Percentiles rank a stretch among this genome's conserved stretches.
Evolutionary conservation across 2,888 invertebrate genomes (phyloP).

Genomic region (Lycophotia porphyrea): DNA sequence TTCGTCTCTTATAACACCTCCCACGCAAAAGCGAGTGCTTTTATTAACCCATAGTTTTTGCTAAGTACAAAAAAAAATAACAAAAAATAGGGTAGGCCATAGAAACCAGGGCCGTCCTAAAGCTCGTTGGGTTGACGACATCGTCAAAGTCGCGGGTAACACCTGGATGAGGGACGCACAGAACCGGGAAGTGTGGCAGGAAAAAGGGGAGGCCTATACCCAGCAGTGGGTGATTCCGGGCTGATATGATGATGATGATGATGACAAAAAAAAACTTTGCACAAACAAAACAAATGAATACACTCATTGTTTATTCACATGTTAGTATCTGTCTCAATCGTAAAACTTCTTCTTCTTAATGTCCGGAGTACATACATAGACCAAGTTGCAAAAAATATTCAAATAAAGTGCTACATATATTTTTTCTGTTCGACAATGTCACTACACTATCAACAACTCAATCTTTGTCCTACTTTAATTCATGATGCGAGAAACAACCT

Average conservation of each 20-base stretch:
- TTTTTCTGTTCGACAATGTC: not conserved
- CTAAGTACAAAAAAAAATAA: slow-evolving; percentile 25
- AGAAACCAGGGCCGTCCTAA: too few relatives aligned
- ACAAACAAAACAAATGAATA: slow-evolving; percentile 25
- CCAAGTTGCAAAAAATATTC: not conserved
- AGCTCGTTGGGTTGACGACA: too few relatives aligned
- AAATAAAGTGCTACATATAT: not conserved
- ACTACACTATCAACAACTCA: too few relatives aligned
- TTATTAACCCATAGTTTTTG: slow-evolving; percentile 33
- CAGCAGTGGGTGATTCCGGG: too few relatives aligned
- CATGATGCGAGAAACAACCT: not conserved
- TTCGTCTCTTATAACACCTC: slow-evolving; percentile 17
- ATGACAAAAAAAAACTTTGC: slow-evolving; percentile 30
- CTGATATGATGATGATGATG: too few relatives aligned
- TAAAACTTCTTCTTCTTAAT: slow-evolving; percentile 16
- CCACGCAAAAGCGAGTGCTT: slow-evolving; percentile 29
- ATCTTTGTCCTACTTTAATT: not conserved
- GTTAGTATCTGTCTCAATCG: slow-evolving; percentile 31
- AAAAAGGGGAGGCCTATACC: too few relatives aligned
- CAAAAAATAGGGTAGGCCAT: too few relatives aligned
- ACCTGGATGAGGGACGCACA: too few relatives aligned
- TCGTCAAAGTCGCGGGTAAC: too few relatives aligned
- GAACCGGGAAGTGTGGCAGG: too few relatives aligned
- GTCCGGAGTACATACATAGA: not conserved
- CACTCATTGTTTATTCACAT: slow-evolving; percentile 34